phyloP scores from a whole-genome alignment of 2,797 vertebrate genomes.

The Anomalospiza imberbis region DNA sequence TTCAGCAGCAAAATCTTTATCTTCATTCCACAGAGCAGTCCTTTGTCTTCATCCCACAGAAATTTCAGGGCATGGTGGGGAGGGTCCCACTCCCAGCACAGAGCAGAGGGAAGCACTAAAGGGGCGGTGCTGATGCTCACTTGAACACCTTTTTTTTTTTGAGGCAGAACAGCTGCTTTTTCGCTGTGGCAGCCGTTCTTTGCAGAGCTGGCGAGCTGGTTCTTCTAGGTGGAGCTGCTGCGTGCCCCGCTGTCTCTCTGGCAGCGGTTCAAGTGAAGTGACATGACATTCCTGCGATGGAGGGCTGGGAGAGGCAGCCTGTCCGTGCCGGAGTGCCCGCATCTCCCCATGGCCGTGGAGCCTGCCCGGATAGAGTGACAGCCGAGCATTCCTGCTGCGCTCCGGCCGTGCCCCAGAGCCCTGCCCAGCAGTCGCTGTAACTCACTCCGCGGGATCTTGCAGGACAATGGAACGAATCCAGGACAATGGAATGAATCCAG shows the following conservation, averaged over 20 bases:
- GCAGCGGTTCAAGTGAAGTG: not conserved
- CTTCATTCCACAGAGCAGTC: not conserved
- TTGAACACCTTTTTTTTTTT: not conserved
- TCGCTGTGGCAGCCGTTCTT: not conserved
- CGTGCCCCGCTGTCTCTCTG: not conserved
- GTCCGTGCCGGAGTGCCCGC: not conserved
- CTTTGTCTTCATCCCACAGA: not conserved
- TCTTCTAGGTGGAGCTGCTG: not conserved
- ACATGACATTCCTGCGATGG: not conserved
- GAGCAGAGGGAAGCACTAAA: not conserved
- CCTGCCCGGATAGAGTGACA: not conserved
- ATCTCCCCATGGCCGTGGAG: not conserved
- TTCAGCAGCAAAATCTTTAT: slow-evolving; percentile 20
- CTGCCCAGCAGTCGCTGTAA: slow-evolving; percentile 49
- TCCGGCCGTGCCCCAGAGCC: not conserved
- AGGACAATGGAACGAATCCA: slow-evolving; percentile 26
- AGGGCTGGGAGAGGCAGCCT: not conserved
- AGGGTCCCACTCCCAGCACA: not conserved
- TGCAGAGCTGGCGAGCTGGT: not conserved
- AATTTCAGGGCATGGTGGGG: not conserved
- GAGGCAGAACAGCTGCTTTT: not conserved
- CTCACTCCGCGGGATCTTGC: not conserved
- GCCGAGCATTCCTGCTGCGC: not conserved
- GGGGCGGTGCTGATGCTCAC: not conserved
- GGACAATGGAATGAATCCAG: slow-evolving; percentile 1